Base-by-base conservation (phyloP, 2,888 invertebrate species). In the Alloscopus bannaensis region DNA sequence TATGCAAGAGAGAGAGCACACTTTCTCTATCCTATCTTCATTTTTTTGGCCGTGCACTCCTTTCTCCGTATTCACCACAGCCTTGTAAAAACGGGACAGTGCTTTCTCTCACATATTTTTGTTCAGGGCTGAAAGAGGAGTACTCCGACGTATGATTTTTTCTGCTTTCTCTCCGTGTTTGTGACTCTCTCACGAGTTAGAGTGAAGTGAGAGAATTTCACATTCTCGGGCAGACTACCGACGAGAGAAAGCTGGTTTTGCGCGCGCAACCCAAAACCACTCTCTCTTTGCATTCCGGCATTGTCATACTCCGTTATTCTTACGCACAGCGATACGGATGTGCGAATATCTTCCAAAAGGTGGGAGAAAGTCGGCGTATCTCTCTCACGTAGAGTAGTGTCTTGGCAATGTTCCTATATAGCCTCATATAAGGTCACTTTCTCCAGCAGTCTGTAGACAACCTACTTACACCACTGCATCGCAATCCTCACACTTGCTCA, bases 161-260 rank as follows among this genome's bases (percentile, higher is more conserved):
- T 18, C 24, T 29, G 29, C 57, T 57, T 52, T 45, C n/a, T 31
- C 26, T 29, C 68, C 57, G 50, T 72, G 72, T n/a, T n/a, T 72
- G 72, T 72, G 72, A 72, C 72, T 72, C 62, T 29, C 52, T 52
- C n/a, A n/a, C n/a, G 22, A 52, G 52, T 52, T 52, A 62, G 42
- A 62, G 62, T 64, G 52, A 72, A 71, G 71, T 75, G 75, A 75
- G 75, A 75, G 68, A 59, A 75, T 68, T 68, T 50, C 75, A 57
- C 55, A 65, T 68, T 75, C 59, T 75, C 75, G 66, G 75, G 36
- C 42, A 57, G 57, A 66, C 66, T 75, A 52, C 75, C 75, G 75
- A n/a, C n/a, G n/a, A n/a, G n/a, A 75, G 75, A 73, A 68, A 68
- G 42, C 75, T 68, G 75, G 75, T 73, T 83, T 83, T 83, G 83